phyloP scores from a whole-genome alignment of 2,888 invertebrate genomes.

The Gymnosoma rotundatum region DNA sequence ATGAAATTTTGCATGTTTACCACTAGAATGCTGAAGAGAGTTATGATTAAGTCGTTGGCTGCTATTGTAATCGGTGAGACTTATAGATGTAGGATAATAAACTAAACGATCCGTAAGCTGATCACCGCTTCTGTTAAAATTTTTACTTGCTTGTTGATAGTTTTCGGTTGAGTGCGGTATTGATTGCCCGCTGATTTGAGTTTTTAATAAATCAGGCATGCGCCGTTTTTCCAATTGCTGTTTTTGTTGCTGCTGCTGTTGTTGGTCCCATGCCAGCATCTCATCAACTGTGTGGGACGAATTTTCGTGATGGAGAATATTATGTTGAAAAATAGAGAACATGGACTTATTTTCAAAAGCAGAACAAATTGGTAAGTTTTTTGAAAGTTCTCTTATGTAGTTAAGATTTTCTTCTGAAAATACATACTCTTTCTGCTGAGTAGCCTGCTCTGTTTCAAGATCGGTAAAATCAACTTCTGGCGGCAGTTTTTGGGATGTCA shows the following conservation, averaged over 20 bases:
- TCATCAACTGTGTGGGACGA: constrained; percentile 76
- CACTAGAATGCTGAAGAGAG: constrained; percentile 67
- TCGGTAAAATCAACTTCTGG: constrained; percentile 14
- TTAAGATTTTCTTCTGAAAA: constrained; percentile 81
- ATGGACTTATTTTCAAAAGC: constrained; percentile 82
- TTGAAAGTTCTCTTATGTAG: constrained; percentile 81
- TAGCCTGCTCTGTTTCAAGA: constrained; percentile 2
- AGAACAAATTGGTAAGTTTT: constrained; percentile 82
- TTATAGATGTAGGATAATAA: constrained; percentile 88
- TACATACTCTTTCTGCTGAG: constrained; percentile 73
- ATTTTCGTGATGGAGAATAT: constrained; percentile 66
- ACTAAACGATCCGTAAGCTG: constrained; percentile 89
- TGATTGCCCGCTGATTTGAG: background rate
- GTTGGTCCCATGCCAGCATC: constrained; percentile 77
- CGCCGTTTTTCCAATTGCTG: constrained; percentile 53
- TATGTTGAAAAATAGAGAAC: constrained; percentile 76
- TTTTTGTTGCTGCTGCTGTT: constrained; percentile 67
- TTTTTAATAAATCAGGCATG: constrained; percentile 68
- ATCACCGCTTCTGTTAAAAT: constrained; percentile 72
- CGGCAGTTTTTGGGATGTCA: constrained; percentile 7
- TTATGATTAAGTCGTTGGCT: constrained; percentile 79
- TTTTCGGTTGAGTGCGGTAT: background rate
- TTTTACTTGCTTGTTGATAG: constrained; percentile 22
- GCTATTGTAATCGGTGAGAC: constrained; percentile 81
- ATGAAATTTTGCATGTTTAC: constrained; percentile 44